Percentiles rank a stretch among this genome's conserved stretches.
phyloP scores from a whole-genome alignment of 2,888 invertebrate species.

The Napeogenes sylphis region DNA sequence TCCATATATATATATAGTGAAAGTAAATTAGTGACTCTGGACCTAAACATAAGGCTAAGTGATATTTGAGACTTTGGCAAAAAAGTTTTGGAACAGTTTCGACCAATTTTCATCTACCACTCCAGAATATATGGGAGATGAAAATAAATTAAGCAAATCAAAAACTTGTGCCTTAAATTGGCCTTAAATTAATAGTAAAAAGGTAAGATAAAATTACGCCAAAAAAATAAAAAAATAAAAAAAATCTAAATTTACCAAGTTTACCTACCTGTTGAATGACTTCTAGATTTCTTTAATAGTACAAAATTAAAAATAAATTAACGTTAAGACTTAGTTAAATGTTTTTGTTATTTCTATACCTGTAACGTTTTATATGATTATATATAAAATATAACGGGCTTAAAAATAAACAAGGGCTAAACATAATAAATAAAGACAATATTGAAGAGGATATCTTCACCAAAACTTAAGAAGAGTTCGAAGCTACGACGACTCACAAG shows the following conservation, averaged over 20 bases:
- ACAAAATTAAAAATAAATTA: slow-evolving; percentile 76
- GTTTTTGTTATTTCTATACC: slow-evolving; percentile 73
- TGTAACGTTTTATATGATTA: slow-evolving; percentile 72
- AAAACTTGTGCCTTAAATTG: slow-evolving; percentile 77
- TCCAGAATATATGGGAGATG: slow-evolving; percentile 65
- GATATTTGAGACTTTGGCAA: slow-evolving; percentile 69
- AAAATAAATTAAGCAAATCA: slow-evolving; percentile 55
- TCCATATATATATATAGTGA: slow-evolving; percentile 71
- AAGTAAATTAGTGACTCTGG: slow-evolving; percentile 75
- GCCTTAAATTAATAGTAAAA: slow-evolving; percentile 77
- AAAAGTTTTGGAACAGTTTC: slow-evolving; percentile 66
- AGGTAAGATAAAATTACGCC: slow-evolving; percentile 70
- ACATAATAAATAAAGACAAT: slow-evolving; percentile 56
- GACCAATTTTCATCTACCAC: slow-evolving; percentile 71
- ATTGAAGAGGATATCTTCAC: slow-evolving; percentile 37
- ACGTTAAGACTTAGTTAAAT: slow-evolving; percentile 74
- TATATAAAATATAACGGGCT: slow-evolving; percentile 66
- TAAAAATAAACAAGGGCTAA: slow-evolving; percentile 55
- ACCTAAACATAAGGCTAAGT: slow-evolving; percentile 71
- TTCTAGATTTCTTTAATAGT: slow-evolving; percentile 77
- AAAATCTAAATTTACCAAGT: slow-evolving; percentile 69
- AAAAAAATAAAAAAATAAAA: slow-evolving; percentile 52
- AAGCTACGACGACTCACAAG: slow-evolving; percentile 17
- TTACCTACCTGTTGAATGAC: slow-evolving; percentile 73
- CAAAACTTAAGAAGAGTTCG: slow-evolving; percentile 26